Conservation (phyloP, 2,888 invertebrate species). For the Branchipolynoe longqiensis region DNA sequence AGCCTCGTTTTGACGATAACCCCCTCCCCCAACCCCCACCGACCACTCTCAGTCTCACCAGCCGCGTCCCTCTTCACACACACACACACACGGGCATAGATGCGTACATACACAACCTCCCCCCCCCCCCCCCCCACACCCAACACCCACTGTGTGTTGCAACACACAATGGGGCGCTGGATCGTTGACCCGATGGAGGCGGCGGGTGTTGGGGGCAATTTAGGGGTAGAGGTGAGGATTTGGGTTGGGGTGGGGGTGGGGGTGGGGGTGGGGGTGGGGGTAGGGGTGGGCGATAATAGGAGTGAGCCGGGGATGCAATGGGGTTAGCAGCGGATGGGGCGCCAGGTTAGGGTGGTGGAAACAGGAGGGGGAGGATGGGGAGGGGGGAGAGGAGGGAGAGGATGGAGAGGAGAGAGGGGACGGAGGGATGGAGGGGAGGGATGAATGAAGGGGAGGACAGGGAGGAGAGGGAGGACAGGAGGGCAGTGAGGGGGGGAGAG, state of each 20-base stretch:
- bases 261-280: not conserved
- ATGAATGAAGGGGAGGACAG: not conserved
- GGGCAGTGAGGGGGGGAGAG: not conserved
- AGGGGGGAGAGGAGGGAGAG: not conserved
- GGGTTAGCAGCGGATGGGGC: too few species aligned
- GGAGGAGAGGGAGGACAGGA: not conserved
- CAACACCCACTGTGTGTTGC: not conserved
- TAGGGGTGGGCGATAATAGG: not conserved
- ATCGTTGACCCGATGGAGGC: not conserved
- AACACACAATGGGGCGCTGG: not conserved
- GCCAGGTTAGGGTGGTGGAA: not conserved
- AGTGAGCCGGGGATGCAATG: not conserved
- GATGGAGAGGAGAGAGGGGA: not conserved
- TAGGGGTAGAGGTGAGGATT: not conserved
- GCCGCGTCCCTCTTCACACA: too few species aligned
- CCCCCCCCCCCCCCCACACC: too few species aligned
- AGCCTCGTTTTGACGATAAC: too few species aligned
- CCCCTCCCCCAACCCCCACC: too few species aligned
- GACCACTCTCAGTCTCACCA: too few species aligned
- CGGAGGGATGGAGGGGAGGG: not conserved
- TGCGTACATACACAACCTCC: too few species aligned
- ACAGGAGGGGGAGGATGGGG: not conserved
- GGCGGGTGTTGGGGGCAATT: not conserved
- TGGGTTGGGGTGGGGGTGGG: not conserved
- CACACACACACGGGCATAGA: too few species aligned